Evolutionary conservation across 2,888 invertebrate genomes (phyloP).

Genomic region (Hydrotaea cyrtoneurina): DNA sequence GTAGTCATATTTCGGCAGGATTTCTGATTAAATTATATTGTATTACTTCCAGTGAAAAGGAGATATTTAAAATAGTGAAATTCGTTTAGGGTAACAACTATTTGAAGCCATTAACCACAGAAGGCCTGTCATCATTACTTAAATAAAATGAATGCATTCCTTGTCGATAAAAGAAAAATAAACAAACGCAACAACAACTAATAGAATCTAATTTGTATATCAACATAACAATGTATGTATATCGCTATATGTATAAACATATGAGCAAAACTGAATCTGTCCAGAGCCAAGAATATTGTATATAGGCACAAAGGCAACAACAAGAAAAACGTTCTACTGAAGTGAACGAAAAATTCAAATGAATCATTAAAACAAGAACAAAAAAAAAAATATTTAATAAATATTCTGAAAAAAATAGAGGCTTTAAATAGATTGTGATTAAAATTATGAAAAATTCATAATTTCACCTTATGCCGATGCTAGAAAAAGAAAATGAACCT

Average conservation of each 20-base stretch:
- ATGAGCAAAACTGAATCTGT: background rate
- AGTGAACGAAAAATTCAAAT: background rate
- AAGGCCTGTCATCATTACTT: background rate
- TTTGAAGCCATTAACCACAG: background rate
- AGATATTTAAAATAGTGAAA: background rate
- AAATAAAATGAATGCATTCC: background rate
- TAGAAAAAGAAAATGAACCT: constrained; percentile 30
- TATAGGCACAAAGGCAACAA: background rate
- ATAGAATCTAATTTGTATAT: background rate
- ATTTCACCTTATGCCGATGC: background rate
- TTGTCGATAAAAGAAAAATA: background rate
- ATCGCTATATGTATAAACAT: background rate
- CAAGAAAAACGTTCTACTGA: background rate
- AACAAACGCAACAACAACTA: background rate
- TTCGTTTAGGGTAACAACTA: too few species aligned
- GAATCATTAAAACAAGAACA: constrained; percentile 10
- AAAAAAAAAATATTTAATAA: background rate
- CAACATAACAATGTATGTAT: background rate
- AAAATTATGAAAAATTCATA: background rate
- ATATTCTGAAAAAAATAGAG: constrained; percentile 31
- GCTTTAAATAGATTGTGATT: constrained; percentile 9
- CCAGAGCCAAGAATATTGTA: constrained; percentile 1
- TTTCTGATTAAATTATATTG: too few species aligned
- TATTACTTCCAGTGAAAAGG: too few species aligned
- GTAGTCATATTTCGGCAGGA: too few species aligned